These are phyloP conservation scores for Gadus macrocephalus DNA, from an alignment of 2,113 vertebrate species.

Conservation along the genomic window DNA sequence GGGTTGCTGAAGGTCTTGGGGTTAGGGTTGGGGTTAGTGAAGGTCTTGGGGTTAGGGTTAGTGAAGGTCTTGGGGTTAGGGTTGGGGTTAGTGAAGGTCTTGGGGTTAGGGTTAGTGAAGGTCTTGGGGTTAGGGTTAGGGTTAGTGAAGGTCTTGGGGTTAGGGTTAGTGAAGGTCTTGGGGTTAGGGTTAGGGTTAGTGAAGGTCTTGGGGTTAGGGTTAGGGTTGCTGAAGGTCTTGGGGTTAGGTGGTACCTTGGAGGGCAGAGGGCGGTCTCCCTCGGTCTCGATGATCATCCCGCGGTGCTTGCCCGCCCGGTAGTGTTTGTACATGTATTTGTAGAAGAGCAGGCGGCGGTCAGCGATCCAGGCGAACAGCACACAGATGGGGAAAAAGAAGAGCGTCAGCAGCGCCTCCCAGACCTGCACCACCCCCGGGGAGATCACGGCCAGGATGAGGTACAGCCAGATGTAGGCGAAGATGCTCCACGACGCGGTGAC, in stretches of 20 bases:
- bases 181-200: background rate
- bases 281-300: slow-evolving; percentile 96
- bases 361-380: slow-evolving; percentile 81
- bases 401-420: slow-evolving; percentile 96
- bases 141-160: too few relatives aligned
- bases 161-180: too few relatives aligned
- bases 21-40: too few relatives aligned
- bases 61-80: too few relatives aligned
- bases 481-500: slow-evolving; percentile 98
- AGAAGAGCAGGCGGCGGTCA: slow-evolving; percentile 80
- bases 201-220: too few relatives aligned
- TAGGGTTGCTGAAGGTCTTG: background rate
- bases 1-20: too few relatives aligned
- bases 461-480: slow-evolving; percentile 43
- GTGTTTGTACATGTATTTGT: slow-evolving; percentile 98
- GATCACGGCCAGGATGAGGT: slow-evolving; percentile 94
- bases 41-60: too few relatives aligned
- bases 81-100: background rate
- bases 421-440: slow-evolving; percentile 93
- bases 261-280: slow-evolving; percentile 86
- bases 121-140: background rate
- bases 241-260: slow-evolving; percentile 72
- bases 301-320: slow-evolving; percentile 94
- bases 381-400: slow-evolving; percentile 97
- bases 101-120: background rate